Evolutionary conservation across 1,140 invertebrate species (phyloP), one percentile per base, ranked within the genome.

Genomic region (Drosophila seguyi): DNA sequence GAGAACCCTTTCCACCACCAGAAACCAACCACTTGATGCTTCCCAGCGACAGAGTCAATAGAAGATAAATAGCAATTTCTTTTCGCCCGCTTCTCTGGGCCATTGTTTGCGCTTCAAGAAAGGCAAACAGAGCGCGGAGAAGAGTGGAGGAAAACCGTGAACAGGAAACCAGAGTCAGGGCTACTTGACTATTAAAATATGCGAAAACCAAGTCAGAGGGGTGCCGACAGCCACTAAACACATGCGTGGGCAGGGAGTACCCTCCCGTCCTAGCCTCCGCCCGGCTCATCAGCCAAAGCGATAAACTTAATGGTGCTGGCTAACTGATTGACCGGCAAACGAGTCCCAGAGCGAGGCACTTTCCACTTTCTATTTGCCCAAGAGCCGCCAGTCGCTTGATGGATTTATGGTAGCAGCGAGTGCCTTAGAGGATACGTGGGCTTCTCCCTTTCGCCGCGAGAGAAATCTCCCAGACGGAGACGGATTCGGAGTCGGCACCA

Each of bases 171-270:
- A 52, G 34, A 66, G 60, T 31, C 71, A 22, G 42, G 29, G 41
- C 80, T 76, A 90, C 84, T 88, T 73, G 59, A 53, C 88, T 88
- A 91, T 91, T 91, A 88, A 91, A 91, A 91, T 91, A 91, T 91
- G 88, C 88, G 88, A 41, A 47, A 67, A 62, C 50, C 39, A 48
- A 55, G 20, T 25, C 16, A n/a, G 55, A 22, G 48, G 39, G 31
- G 47, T 57, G 52, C 34, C 34, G 20, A 55, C 52, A 38, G 52
- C 27, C 45, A 55, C 42, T 45, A 39, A 39, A 50, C 41, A 56
- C 56, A 56, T 57, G 27, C 47, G 73, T 76, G 52, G 63, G 57
- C 44, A 57, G 58, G n/a, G 48, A 31, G 48, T 31, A 7, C 11
- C 16, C 4, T 13, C 47, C 71, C 31, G 20, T 16, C 4, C 7